These are phyloP conservation scores for Dromius quadrimaculatus DNA, from an alignment of 2,888 invertebrate genomes.

Conservation along the genomic window DNA sequence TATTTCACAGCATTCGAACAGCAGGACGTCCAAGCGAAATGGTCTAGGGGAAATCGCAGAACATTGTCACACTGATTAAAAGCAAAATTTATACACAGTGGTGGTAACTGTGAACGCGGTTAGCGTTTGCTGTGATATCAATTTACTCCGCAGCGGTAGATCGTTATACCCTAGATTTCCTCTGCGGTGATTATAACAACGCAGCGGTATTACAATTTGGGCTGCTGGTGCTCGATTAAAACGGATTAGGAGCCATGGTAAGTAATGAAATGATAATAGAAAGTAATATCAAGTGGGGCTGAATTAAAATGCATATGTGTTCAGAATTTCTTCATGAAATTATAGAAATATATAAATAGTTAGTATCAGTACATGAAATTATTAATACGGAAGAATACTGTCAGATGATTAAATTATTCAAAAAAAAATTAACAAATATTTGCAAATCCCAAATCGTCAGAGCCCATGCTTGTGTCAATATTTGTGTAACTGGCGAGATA, in stretches of 20 bases:
- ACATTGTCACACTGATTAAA: conserved; percentile 53
- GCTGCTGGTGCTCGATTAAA: neutral
- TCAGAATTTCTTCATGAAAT: too few relatives aligned
- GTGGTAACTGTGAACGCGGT: conserved; percentile 33
- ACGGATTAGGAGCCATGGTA: conserved; percentile 6
- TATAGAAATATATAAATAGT: too few relatives aligned
- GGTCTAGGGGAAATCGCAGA: conserved; percentile 17
- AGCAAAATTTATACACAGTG: conserved; percentile 52
- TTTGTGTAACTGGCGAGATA: too few relatives aligned
- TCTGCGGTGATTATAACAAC: conserved; percentile 16
- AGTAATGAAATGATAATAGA: conserved; percentile 7
- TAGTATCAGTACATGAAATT: too few relatives aligned
- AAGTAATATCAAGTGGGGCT: neutral
- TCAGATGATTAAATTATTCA: too few relatives aligned
- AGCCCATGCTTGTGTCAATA: too few relatives aligned
- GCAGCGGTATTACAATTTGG: neutral
- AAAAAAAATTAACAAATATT: too few relatives aligned
- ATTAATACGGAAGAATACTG: too few relatives aligned
- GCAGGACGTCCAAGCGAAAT: conserved; percentile 23
- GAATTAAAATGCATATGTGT: too few relatives aligned
- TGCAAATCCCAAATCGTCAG: too few relatives aligned
- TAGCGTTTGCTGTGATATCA: conserved; percentile 39
- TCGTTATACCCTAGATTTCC: conserved; percentile 29
- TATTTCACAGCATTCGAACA: conserved; percentile 25
- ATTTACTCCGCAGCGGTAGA: conserved; percentile 47